Conservation (phyloP, 2,888 invertebrate genomes). For the Apeira syringaria region DNA sequence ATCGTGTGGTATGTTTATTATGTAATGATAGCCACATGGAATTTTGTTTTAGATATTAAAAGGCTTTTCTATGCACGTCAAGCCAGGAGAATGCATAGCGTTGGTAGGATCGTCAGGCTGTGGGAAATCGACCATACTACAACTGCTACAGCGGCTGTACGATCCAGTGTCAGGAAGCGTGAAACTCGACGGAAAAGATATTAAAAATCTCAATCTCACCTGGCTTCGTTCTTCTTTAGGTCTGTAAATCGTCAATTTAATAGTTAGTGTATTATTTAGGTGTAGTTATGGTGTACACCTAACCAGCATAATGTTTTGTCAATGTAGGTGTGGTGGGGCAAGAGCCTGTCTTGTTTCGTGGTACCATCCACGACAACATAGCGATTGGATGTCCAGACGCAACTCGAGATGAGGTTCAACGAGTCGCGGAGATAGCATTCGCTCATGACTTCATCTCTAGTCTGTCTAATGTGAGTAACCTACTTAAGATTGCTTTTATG, state of each 20-base stretch:
- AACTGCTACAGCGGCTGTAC: slow-evolving; percentile 89
- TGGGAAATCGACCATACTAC: slow-evolving; percentile 92
- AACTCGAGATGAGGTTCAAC: slow-evolving; percentile 87
- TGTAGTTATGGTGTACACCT: too few species aligned
- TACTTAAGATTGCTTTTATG: too few species aligned
- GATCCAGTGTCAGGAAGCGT: slow-evolving; percentile 85
- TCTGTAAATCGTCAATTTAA: slow-evolving; percentile 34
- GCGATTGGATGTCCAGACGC: slow-evolving; percentile 88
- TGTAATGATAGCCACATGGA: too few species aligned
- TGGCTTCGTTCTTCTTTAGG: slow-evolving; percentile 91
- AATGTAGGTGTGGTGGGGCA: slow-evolving; percentile 90
- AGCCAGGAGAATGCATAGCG: slow-evolving; percentile 88
- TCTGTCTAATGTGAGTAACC: slow-evolving; percentile 86
- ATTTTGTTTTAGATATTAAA: slow-evolving; percentile 82
- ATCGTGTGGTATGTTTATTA: too few species aligned
- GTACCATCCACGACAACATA: slow-evolving; percentile 88
- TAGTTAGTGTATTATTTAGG: too few species aligned
- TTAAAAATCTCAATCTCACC: slow-evolving; percentile 87
- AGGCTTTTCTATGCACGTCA: slow-evolving; percentile 85
- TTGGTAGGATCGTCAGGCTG: slow-evolving; percentile 90
- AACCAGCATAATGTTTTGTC: too few species aligned
- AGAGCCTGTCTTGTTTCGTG: slow-evolving; percentile 93
- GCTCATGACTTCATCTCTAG: slow-evolving; percentile 90
- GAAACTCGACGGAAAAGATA: slow-evolving; percentile 86
- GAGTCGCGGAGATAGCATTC: slow-evolving; percentile 89